Conservation (phyloP, 2,113 vertebrate genomes). For the Entomyzon cyanotis region DNA sequence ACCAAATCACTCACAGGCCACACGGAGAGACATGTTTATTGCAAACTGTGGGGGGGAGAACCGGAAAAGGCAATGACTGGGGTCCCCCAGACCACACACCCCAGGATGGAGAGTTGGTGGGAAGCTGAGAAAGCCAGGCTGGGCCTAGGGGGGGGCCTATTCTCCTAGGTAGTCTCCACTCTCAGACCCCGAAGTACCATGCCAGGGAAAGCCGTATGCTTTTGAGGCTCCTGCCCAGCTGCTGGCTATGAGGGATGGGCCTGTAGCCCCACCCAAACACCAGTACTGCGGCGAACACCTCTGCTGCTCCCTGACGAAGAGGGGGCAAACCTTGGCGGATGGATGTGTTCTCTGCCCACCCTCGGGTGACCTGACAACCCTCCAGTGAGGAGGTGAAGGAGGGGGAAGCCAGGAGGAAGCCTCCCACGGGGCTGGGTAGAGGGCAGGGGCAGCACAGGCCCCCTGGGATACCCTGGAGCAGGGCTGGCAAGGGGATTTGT, state of each 20-base stretch:
- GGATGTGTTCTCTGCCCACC: not conserved
- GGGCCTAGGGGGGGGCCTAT: not conserved
- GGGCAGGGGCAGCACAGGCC: not conserved
- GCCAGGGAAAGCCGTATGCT: not conserved
- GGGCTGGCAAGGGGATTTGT: not conserved
- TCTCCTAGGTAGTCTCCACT: not conserved
- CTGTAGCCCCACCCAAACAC: not conserved
- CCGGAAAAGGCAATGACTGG: fast-evolving
- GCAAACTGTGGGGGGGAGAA: not conserved
- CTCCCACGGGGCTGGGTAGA: fast-evolving
- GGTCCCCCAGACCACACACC: not conserved
- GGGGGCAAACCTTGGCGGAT: not conserved
- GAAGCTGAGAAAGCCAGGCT: not conserved
- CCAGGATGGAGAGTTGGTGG: not conserved
- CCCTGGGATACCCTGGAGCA: not conserved
- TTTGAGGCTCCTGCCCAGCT: not conserved
- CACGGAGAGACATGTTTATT: not conserved
- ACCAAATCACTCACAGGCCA: not conserved
- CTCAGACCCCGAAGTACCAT: not conserved
- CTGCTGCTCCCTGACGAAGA: not conserved
- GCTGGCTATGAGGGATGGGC: not conserved
- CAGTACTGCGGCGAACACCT: not conserved
- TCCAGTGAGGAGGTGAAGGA: not conserved
- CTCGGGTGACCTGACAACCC: not conserved
- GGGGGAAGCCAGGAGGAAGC: not conserved